Conservation (phyloP, 2,113 vertebrate genomes). For the Trichomycterus rosablanca region DNA sequence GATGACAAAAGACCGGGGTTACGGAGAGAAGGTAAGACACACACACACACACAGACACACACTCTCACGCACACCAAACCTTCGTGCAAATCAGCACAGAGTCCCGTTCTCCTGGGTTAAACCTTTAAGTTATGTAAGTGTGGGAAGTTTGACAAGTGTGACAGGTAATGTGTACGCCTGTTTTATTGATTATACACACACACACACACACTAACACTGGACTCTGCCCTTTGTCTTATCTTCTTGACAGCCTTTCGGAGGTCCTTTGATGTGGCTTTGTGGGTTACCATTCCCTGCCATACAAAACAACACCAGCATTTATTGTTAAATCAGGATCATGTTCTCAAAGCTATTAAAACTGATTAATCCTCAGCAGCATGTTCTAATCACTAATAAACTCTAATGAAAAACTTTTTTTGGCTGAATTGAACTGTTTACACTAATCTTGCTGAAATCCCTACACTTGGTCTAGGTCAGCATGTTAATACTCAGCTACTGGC, state of each 20-base stretch:
- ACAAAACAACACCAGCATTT: background rate
- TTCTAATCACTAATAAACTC: conserved; percentile 26
- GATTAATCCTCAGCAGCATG: conserved; percentile 47
- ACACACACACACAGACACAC: background rate
- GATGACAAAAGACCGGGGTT: conserved; percentile 98
- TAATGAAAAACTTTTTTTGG: conserved; percentile 26
- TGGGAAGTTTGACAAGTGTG: background rate
- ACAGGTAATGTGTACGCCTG: background rate
- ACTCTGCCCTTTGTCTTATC: conserved; percentile 18
- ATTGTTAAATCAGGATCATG: conserved; percentile 12
- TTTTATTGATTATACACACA: background rate
- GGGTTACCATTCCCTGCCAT: background rate
- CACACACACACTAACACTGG: conserved; percentile 4
- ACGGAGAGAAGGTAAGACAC: conserved; percentile 87
- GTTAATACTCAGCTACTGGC: conserved; percentile 1
- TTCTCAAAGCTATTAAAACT: conserved; percentile 38
- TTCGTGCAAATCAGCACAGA: background rate
- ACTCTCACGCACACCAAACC: background rate
- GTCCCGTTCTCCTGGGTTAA: background rate
- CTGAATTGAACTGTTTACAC: conserved; percentile 13
- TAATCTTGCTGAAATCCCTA: conserved; percentile 8
- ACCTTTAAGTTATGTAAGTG: too few relatives aligned
- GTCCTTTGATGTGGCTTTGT: conserved; percentile 25
- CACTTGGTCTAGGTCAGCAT: background rate
- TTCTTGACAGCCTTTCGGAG: conserved; percentile 15